phyloP scores from a whole-genome alignment of 2,888 invertebrate species.

The Amitus sp. region DNA sequence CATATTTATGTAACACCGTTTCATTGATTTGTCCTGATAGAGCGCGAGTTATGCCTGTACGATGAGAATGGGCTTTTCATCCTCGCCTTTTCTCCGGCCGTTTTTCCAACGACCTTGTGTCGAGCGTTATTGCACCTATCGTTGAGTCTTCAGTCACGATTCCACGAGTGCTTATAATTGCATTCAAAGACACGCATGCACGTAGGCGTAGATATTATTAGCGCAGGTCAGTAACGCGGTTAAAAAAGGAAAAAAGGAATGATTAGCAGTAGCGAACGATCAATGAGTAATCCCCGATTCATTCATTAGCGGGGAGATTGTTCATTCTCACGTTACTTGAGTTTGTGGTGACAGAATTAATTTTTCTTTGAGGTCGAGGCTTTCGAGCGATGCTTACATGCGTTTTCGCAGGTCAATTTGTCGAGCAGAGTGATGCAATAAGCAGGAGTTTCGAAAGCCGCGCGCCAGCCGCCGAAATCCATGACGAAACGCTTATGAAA shows the following conservation, averaged over 20 bases:
- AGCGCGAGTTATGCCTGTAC: slow-evolving; percentile 3
- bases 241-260: not conserved
- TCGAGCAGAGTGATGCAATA: not conserved
- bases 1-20: no score
- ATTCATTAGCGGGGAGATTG: no score
- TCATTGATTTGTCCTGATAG: not conserved
- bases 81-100: slow-evolving; percentile 31
- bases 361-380: no score
- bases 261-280: not conserved
- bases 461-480: not conserved
- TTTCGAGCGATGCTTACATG: no score
- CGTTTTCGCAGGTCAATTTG: no score
- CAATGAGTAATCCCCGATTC: not conserved
- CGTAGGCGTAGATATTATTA: not conserved
- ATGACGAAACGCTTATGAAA: slow-evolving; percentile 12
- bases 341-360: no score
- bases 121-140: not conserved
- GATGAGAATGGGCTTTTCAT: no score
- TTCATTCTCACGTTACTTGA: no score
- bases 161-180: not conserved
- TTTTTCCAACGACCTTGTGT: slow-evolving; percentile 11
- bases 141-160: not conserved
- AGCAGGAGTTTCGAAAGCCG: no score
- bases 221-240: not conserved
- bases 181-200: no score